Evolutionary conservation across 2,797 vertebrate species (phyloP), one percentile per base, ranked within the genome.

Genomic region (Holocentrus rufus): DNA sequence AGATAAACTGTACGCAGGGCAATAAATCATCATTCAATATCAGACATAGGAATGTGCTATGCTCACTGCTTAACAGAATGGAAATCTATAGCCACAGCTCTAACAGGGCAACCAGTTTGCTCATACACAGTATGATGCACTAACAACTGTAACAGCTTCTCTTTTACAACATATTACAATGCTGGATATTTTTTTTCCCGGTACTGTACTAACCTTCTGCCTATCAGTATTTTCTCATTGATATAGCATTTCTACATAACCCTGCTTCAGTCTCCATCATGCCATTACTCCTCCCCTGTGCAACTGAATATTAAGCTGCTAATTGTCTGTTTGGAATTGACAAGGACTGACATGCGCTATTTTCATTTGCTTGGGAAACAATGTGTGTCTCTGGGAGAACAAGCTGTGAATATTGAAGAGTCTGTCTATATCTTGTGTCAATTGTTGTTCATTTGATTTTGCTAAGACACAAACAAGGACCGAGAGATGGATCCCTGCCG

Each of bases 381-480:
- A 69, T 60, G 63, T 72, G 69, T 9, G 66, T 89, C 76, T 87
- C 76, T 77, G 80, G 77, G 84, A 85, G 87, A 85, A 85, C 83
- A 93, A 92, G 86, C 90, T 91, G 90, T 93, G 90, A 92, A 90
- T 91, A 92, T 84, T 78, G 81, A 90, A 68, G 84, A 82, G 89
- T 90, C 76, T 90, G 91, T 93, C 91, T 91, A 88, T 93, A 91
- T 90, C 82, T 87, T 72, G 90, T 92, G 88, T 90, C 88, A 84
- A 85, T 90, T 90, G 90, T 93, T 88, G 86, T 93, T 91, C 82
- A 87, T 92, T 92, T 89, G 81, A 86, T 88, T 84, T 93, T 90
- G 84, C 65, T 69, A 86, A 84, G 91, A 91, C 88, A 91, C 89
- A 74, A 88, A n/a, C n/a, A 87, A 75, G 89, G 90, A 91, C 91